A percentile compares a stretch with the other conserved stretches of the same genome.
Evolutionary conservation across 2,888 invertebrate genomes (phyloP).

Genomic region (Lycia hirtaria): DNA sequence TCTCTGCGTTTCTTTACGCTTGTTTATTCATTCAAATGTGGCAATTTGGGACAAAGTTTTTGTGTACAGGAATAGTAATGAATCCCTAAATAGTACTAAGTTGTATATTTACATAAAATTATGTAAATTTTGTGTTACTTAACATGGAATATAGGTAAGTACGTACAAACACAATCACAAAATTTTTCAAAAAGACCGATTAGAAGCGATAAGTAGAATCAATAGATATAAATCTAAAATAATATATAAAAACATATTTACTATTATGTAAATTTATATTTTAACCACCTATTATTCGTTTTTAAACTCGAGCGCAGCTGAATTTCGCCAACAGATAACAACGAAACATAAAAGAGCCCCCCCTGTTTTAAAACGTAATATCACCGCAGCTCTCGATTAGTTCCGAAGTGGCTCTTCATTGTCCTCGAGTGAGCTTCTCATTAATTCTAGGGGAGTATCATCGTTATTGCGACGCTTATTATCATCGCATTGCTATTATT

Average conservation of each 20-base stretch:
- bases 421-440: conserved; percentile 81
- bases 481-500: conserved; percentile 74
- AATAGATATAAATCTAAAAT: not conserved
- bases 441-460: conserved; percentile 74
- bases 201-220: not conserved
- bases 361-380: conserved; percentile 69
- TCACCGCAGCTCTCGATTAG: conserved; percentile 74
- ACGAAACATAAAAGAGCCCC: conserved; percentile 49
- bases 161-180: not conserved
- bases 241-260: not conserved
- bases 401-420: conserved; percentile 78
- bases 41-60: conserved; percentile 38
- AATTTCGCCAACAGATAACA: conserved; percentile 35
- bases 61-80: conserved; percentile 26
- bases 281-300: not conserved
- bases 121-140: not conserved
- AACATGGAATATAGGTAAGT: not conserved
- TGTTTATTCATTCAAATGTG: conserved; percentile 43
- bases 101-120: conserved; percentile 12
- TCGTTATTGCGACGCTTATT: conserved; percentile 70
- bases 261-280: not conserved
- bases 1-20: conserved; percentile 36
- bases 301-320: conserved; percentile 20
- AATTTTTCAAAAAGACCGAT: too few species aligned
- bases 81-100: conserved; percentile 23